Conservation (phyloP, 2,113 vertebrate species). For the Heterotilapia buettikoferi region DNA sequence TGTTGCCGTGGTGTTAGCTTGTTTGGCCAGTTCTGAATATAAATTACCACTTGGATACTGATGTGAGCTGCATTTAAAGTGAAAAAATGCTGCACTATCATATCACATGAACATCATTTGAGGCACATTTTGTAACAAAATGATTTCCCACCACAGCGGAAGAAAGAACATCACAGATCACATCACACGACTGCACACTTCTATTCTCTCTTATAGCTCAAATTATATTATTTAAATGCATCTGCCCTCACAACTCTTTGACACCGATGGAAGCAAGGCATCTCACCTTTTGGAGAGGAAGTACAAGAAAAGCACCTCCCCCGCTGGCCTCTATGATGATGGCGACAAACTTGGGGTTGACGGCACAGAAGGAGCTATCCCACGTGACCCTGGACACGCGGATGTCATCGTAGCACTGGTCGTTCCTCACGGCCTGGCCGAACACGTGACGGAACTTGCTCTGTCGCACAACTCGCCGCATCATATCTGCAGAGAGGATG, state of each 20-base stretch:
- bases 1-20: neutral
- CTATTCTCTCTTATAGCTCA: neutral
- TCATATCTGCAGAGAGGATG: conserved; percentile 77
- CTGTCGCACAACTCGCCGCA: conserved; percentile 96
- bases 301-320: conserved; percentile 92
- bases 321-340: conserved; percentile 95
- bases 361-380: conserved; percentile 96
- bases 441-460: conserved; percentile 98
- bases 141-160: neutral
- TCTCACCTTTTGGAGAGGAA: conserved; percentile 90
- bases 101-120: neutral
- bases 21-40: neutral
- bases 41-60: neutral
- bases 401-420: conserved; percentile 97
- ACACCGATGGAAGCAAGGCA: neutral
- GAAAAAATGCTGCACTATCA: neutral
- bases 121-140: neutral
- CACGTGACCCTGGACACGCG: conserved; percentile 94
- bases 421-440: conserved; percentile 93
- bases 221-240: neutral
- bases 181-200: neutral
- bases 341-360: conserved; percentile 93
- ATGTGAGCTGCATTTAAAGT: neutral
- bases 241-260: neutral
- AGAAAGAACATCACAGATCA: neutral